phyloP scores from a whole-genome alignment of 1,140 invertebrate genomes.

The Solen grandis region DNA sequence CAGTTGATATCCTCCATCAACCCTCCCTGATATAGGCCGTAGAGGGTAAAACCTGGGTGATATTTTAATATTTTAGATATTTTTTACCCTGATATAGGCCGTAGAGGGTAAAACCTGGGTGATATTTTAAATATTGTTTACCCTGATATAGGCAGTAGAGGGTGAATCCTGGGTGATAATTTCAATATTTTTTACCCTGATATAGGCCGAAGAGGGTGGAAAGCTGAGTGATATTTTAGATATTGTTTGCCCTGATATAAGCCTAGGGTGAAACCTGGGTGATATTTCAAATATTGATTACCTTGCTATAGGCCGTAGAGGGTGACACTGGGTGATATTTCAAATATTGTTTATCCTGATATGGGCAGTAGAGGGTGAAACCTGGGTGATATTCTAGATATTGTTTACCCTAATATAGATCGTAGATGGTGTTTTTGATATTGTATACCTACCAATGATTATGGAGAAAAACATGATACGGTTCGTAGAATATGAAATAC shows the following conservation, averaged over 20 bases:
- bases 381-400: too few species aligned
- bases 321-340: conserved; percentile 86
- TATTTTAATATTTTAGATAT: too few species aligned
- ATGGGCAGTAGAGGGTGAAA: conserved; percentile 91
- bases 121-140: background rate
- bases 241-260: background rate
- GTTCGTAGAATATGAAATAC: conserved; percentile 91
- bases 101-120: conserved; percentile 89
- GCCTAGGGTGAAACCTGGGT: conserved; percentile 30
- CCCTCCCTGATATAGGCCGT: conserved; percentile 88
- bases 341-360: conserved; percentile 82
- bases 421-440: background rate
- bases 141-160: conserved; percentile 92
- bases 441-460: background rate
- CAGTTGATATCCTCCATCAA: conserved; percentile 33
- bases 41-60: conserved; percentile 88
- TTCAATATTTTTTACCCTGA: conserved; percentile 79
- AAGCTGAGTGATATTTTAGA: conserved; percentile 82
- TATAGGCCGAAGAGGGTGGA: conserved; percentile 78
- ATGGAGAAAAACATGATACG: conserved; percentile 83
- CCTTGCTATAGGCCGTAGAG: conserved; percentile 92
- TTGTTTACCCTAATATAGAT: conserved; percentile 82
- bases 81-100: conserved; percentile 86
- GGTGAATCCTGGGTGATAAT: conserved; percentile 84
- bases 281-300: background rate